Percentiles rank a stretch among this genome's conserved stretches.
phyloP scores from a whole-genome alignment of 37 sponge, comb jelly and placozoan species.

The Spongilla lacustris region DNA sequence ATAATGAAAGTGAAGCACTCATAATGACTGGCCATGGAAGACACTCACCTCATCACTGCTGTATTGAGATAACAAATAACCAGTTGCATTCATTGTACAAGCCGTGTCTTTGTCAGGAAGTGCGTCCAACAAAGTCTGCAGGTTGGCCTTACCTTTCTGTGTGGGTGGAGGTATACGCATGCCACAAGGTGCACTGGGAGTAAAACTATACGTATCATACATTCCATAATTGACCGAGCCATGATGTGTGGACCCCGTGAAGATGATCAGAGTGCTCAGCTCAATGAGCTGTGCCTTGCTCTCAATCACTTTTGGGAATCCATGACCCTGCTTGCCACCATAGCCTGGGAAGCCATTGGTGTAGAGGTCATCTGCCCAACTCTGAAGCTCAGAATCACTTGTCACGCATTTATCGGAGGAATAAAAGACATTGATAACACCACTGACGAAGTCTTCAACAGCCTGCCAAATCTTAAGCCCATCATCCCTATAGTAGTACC shows the following conservation, averaged over 20 bases:
- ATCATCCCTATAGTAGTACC: constrained; percentile 84
- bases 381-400: constrained; percentile 46
- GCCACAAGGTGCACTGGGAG: constrained; percentile 67
- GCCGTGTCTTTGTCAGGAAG: constrained; percentile 37
- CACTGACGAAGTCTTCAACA: constrained; percentile 35
- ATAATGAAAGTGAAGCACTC: no score
- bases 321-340: constrained; percentile 26
- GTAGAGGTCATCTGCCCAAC: constrained; percentile 46
- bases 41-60: constrained; percentile 42
- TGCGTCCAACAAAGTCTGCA: constrained; percentile 35
- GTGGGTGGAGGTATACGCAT: constrained; percentile 54
- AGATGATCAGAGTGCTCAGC: constrained; percentile 69
- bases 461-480: constrained; percentile 67
- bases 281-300: constrained; percentile 49
- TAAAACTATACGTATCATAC: constrained; percentile 53
- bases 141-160: constrained; percentile 38
- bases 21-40: no score
- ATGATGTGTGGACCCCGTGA: constrained; percentile 64
- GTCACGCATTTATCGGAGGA: constrained; percentile 36
- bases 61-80: neutral
- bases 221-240: constrained; percentile 80
- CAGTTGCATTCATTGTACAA: neutral
- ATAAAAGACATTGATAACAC: constrained; percentile 53
- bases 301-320: constrained; percentile 46
- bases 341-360: constrained; percentile 42